Evolutionary conservation across 2,797 vertebrate genomes (phyloP).

Genomic region (Parauchenoglanis ngamensis): DNA sequence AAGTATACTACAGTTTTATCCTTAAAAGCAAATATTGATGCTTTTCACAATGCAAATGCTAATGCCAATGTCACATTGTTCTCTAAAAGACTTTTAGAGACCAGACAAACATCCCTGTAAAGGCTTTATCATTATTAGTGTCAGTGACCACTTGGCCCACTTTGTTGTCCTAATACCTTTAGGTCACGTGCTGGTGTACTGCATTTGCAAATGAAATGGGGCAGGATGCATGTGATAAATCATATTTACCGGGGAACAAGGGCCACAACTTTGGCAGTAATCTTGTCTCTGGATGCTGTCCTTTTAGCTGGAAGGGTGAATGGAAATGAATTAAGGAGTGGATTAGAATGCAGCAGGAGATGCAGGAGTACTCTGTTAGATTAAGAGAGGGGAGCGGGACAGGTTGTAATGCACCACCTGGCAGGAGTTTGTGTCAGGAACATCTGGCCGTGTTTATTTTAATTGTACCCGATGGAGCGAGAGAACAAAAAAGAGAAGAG

Average conservation of each 20-base stretch:
- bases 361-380: conserved; percentile 62
- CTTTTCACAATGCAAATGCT: conserved; percentile 10
- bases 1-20: not conserved
- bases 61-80: conserved; percentile 10
- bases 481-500: not conserved
- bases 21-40: conserved; percentile 24
- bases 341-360: conserved; percentile 43
- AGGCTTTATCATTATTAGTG: conserved; percentile 20
- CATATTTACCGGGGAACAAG: conserved; percentile 42
- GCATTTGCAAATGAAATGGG: conserved; percentile 58
- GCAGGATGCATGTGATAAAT: conserved; percentile 46
- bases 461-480: conserved; percentile 43
- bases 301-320: conserved; percentile 44
- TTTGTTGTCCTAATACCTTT: conserved; percentile 25
- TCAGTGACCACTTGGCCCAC: conserved; percentile 33
- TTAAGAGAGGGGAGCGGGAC: conserved; percentile 51
- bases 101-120: conserved; percentile 9
- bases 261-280: conserved; percentile 54
- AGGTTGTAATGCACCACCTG: conserved; percentile 57
- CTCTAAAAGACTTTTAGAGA: not conserved
- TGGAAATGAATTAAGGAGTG: conserved; percentile 48
- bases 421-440: conserved; percentile 48
- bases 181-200: conserved; percentile 34
- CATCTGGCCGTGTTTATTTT: conserved; percentile 59
- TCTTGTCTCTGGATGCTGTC: conserved; percentile 40